These are phyloP conservation scores for Lepus townsendii DNA, from an alignment of 2,797 vertebrate species.

Conservation along the genomic window DNA sequence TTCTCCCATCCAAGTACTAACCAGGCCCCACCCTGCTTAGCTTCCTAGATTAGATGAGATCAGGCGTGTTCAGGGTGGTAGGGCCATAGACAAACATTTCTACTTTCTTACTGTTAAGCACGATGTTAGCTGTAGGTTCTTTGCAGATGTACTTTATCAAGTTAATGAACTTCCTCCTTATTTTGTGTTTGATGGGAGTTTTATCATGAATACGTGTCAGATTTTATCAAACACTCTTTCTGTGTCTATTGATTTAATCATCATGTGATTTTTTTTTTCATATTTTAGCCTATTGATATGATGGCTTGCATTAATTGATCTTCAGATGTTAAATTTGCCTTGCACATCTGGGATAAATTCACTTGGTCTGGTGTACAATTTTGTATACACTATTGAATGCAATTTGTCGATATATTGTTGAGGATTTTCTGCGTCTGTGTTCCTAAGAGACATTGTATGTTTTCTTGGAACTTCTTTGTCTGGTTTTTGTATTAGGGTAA, in stretches of 20 bases:
- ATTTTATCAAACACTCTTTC: not conserved
- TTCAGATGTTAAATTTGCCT: not conserved
- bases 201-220: not conserved
- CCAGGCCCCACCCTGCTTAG: no score
- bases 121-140: not conserved
- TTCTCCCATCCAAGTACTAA: not conserved
- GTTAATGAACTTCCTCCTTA: not conserved
- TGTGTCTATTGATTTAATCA: not conserved
- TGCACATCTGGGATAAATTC: not conserved
- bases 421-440: not conserved
- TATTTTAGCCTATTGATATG: not conserved
- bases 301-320: not conserved
- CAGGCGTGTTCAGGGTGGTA: no score
- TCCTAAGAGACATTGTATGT: not conserved
- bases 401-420: not conserved
- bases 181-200: not conserved
- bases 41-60: no score
- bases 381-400: not conserved
- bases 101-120: not conserved
- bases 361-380: not conserved
- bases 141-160: not conserved
- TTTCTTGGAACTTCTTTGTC: not conserved
- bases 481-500: not conserved
- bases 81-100: not conserved
- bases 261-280: not conserved